Evolutionary conservation across 2,797 vertebrate genomes (phyloP), one percentile per base, ranked within the genome.

Genomic region (Sebastiscus tertius): DNA sequence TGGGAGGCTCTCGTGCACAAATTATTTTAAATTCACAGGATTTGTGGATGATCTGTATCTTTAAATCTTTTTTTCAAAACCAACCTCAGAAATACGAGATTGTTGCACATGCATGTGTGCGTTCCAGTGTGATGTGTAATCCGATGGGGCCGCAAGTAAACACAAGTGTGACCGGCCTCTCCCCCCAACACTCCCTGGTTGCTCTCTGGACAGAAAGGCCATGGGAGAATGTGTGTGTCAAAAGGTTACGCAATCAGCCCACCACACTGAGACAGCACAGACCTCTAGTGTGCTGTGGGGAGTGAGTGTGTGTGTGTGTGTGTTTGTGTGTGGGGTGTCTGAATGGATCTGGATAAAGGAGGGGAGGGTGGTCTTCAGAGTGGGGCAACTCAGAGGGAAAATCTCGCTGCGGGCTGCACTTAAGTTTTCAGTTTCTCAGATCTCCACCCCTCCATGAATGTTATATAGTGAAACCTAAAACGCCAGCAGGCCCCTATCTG

Each of bases 211-310:
- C 49, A 87, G 77, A 87, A 80, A 84, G 85, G 84, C 87, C 89
- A 86, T 93, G 87, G 77, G 88, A 89, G 90, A 93, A 91, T 84
- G 72, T 87, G 79, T 87, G 87, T 93, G 90, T 94, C 91, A 91
- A 93, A 92, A 94, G 85, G 93, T 96, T 96, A 96, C 68, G 92
- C 93, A 95, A 96, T 93, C 89, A 75, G 84, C 85, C 92, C 88
- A 86, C 77, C 91, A 91, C 68, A 84, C 89, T 85, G 88, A 89
- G 92, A 93, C 90, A 79, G 90, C 86, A 94, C 92, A 95, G 94
- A 92, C 92, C 93, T 94, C 93, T 87, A 88, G 89, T 94, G 92
- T 94, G 90, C 90, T 89, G 82, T 49, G 79, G 82, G 75, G 87
- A 80, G 77, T 75, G 77, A 33, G 83, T 77, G 80, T 68, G 83